Evolutionary conservation across 2,113 vertebrate genomes (phyloP).

Genomic region (Haemorhous mexicanus): DNA sequence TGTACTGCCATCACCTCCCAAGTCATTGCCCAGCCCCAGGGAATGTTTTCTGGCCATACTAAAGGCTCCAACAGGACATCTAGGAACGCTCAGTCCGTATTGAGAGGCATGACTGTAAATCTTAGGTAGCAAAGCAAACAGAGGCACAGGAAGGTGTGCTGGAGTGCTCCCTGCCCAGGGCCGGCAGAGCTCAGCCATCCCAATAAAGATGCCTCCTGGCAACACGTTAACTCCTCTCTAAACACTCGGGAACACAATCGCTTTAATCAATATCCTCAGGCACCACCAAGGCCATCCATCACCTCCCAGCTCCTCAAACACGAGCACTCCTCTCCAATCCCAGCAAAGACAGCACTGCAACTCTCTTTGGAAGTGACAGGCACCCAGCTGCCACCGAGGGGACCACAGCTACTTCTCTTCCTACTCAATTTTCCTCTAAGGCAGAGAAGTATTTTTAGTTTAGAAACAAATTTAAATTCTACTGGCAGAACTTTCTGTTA

Average conservation of each 20-base stretch:
- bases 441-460: not conserved
- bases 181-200: not conserved
- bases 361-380: not conserved
- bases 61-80: not conserved
- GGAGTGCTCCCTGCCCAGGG: not conserved
- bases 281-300: not conserved
- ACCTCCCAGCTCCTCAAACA: not conserved
- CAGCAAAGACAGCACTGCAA: not conserved
- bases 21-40: not conserved
- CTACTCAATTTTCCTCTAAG: not conserved
- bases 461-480: not conserved
- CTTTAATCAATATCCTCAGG: not conserved
- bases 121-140: not conserved
- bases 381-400: not conserved
- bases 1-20: not conserved
- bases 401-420: not conserved
- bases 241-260: not conserved
- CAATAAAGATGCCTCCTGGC: not conserved
- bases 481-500: not conserved
- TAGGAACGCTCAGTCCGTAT: not conserved
- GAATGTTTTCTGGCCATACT: not conserved
- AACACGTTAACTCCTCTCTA: slow-evolving; percentile 9
- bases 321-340: not conserved
- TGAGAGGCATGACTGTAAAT: not conserved
- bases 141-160: not conserved